Evolutionary conservation across 2,797 vertebrate species (phyloP).

Genomic region (Numenius phaeopus): DNA sequence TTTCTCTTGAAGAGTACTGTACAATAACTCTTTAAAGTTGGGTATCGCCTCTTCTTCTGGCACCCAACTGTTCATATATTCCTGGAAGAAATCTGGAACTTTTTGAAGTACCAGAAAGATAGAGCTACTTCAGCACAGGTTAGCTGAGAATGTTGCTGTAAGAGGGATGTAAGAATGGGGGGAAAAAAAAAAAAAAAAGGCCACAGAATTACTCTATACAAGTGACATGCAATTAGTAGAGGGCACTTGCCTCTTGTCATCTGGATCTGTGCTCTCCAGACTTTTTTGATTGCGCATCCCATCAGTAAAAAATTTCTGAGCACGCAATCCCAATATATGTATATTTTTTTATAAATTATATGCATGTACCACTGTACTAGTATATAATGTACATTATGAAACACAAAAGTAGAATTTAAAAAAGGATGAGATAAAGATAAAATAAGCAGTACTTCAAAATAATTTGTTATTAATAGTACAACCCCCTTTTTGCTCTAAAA

Average conservation of each 20-base stretch:
- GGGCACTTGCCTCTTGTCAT: neutral
- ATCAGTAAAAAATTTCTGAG: neutral
- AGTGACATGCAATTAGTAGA: neutral
- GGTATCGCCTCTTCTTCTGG: neutral
- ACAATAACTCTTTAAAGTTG: neutral
- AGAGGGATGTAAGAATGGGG: neutral
- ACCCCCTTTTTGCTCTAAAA: neutral
- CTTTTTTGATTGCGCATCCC: neutral
- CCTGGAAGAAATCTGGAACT: neutral
- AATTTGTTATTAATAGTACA: neutral
- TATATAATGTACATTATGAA: neutral
- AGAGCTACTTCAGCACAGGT: neutral
- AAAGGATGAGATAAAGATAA: neutral
- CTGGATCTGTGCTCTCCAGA: neutral
- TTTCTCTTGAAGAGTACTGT: neutral
- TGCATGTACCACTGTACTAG: neutral
- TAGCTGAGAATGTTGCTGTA: neutral
- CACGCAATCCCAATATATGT: fast-evolving
- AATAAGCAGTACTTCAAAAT: neutral
- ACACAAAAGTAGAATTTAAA: neutral
- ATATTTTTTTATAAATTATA: neutral
- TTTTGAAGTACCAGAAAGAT: neutral
- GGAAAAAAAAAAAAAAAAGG: neutral
- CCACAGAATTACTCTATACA: neutral
- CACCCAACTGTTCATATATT: neutral